phyloP scores from a whole-genome alignment of 1,140 invertebrate genomes.

The Drosophila virilis region DNA sequence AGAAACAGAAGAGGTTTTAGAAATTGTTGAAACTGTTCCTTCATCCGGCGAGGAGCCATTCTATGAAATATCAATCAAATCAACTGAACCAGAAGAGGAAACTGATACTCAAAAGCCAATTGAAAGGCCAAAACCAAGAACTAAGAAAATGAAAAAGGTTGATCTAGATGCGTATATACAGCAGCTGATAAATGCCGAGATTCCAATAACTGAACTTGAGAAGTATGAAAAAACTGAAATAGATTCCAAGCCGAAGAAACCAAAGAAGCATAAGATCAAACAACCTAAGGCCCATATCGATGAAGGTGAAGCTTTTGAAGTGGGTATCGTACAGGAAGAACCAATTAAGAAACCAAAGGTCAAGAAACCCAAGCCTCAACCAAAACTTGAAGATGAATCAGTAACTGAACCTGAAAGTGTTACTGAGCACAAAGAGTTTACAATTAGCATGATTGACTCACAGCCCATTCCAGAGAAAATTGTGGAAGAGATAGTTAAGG shows the following conservation, averaged over 20 bases:
- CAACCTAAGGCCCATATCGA: slow-evolving; percentile 23
- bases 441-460: slow-evolving; percentile 47
- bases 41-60: slow-evolving; percentile 70
- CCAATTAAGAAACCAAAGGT: slow-evolving; percentile 57
- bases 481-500: not conserved
- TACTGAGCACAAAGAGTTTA: slow-evolving; percentile 48
- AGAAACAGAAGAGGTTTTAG: slow-evolving; percentile 63
- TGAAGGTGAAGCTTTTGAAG: slow-evolving; percentile 56
- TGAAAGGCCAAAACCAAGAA: slow-evolving; percentile 53
- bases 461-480: slow-evolving; percentile 24
- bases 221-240: slow-evolving; percentile 82
- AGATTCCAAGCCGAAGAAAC: slow-evolving; percentile 71
- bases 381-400: slow-evolving; percentile 6
- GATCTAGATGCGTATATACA: slow-evolving; percentile 81
- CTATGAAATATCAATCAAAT: slow-evolving; percentile 77
- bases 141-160: slow-evolving; percentile 72
- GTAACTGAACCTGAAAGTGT: slow-evolving; percentile 9
- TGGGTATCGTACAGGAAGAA: slow-evolving; percentile 61
- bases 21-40: slow-evolving; percentile 67
- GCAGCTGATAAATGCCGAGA: slow-evolving; percentile 75
- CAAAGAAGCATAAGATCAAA: slow-evolving; percentile 74
- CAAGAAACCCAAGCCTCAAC: slow-evolving; percentile 55
- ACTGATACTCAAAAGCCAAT: slow-evolving; percentile 44
- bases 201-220: slow-evolving; percentile 80
- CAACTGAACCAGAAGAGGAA: slow-evolving; percentile 48